phyloP scores from a whole-genome alignment of 1,140 invertebrate genomes.

The Heliconius melpomene region DNA sequence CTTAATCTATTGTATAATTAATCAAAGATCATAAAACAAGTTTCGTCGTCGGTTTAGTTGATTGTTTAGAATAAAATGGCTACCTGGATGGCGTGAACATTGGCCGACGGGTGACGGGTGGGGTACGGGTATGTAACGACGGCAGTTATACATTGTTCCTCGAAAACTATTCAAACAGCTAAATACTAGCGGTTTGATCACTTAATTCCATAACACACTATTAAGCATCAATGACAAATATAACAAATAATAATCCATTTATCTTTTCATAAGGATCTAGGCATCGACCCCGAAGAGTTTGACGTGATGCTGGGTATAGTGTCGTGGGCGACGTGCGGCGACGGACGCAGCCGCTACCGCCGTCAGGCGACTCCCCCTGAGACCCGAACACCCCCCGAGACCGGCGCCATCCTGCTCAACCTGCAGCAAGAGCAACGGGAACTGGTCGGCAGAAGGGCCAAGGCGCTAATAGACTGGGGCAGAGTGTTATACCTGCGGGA shows the following conservation, averaged over 20 bases:
- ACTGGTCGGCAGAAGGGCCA: constrained; percentile 86
- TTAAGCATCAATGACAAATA: no score
- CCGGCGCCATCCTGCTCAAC: constrained; percentile 22
- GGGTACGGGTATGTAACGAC: no score
- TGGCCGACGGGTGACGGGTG: no score
- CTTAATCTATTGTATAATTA: no score
- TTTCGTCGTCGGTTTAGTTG: no score
- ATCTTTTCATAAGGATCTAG: constrained; percentile 68
- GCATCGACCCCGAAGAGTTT: constrained; percentile 86
- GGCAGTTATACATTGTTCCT: no score
- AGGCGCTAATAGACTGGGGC: constrained; percentile 89
- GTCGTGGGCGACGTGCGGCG: constrained; percentile 92
- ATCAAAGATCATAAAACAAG: no score
- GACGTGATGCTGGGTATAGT: constrained; percentile 88
- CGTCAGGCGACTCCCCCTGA: not conserved
- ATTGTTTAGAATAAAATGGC: no score
- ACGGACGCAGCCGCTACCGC: constrained; percentile 72
- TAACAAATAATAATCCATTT: no score
- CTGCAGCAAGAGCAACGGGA: constrained; percentile 78
- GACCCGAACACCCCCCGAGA: not conserved
- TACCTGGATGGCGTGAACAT: no score
- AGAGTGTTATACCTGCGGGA: constrained; percentile 84
- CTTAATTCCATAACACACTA: not conserved
- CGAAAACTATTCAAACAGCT: no score
- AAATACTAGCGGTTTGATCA: not conserved